Percentiles rank a stretch among this genome's conserved stretches.
These are phyloP conservation scores for Cyclura pinguis DNA, from an alignment of 2,797 vertebrate genomes.

Conservation along the genomic window DNA sequence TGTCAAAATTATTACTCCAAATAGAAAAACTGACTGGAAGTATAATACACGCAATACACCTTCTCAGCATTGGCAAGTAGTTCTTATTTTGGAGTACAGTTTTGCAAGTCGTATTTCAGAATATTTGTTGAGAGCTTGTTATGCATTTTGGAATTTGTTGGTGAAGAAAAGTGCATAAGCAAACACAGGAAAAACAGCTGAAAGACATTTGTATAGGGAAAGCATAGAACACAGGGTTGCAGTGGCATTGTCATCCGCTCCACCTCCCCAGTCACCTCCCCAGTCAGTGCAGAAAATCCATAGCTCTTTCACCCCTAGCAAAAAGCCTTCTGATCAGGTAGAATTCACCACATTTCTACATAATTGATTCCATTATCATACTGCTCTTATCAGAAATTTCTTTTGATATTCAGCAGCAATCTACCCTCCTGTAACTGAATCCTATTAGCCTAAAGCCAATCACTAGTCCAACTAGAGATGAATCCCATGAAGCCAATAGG, in stretches of 20 bases:
- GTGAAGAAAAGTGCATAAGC: background rate
- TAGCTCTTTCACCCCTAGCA: background rate
- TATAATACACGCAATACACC: background rate
- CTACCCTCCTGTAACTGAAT: background rate
- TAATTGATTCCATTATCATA: background rate
- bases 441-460: too few species aligned
- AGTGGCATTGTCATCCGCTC: background rate
- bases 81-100: background rate
- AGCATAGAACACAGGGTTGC: background rate
- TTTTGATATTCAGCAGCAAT: background rate
- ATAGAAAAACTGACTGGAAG: conserved; percentile 8
- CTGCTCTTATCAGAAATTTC: background rate
- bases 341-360: background rate
- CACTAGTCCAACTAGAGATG: too few species aligned
- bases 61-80: background rate
- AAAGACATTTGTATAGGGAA: background rate
- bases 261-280: too few species aligned
- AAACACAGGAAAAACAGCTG: background rate
- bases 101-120: background rate
- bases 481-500: too few species aligned
- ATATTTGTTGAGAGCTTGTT: background rate
- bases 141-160: background rate
- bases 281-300: background rate
- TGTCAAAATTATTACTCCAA: conserved; percentile 36
- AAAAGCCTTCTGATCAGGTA: background rate